These are phyloP conservation scores for Physeter macrocephalus DNA, from an alignment of 2,113 vertebrate species.

Conservation along the genomic window DNA sequence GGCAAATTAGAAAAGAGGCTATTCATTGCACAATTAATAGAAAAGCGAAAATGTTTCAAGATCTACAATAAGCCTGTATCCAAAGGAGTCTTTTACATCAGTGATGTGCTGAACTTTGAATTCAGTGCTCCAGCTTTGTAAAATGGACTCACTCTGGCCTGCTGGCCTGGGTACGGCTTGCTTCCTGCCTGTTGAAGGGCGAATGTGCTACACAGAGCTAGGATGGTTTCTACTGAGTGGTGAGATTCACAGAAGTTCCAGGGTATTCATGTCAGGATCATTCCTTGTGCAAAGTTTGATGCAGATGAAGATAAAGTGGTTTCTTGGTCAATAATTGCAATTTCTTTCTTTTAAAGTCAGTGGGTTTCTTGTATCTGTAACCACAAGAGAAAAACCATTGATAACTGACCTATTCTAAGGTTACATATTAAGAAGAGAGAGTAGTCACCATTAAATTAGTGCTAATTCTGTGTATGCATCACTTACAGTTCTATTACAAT, in stretches of 20 bases:
- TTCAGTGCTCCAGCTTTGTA: conserved; percentile 68
- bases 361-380: conserved; percentile 98
- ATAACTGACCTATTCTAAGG: background rate
- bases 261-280: conserved; percentile 72
- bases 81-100: conserved; percentile 48
- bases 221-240: conserved; percentile 35
- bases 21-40: conserved; percentile 61
- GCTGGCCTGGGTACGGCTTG: conserved; percentile 6
- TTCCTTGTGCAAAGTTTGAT: conserved; percentile 97
- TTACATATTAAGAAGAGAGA: no score
- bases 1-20: conserved; percentile 62
- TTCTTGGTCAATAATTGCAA: conserved; percentile 98
- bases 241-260: conserved; percentile 69
- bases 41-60: conserved; percentile 67
- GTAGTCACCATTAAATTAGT: background rate
- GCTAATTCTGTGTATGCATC: fast-evolving
- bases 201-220: conserved; percentile 70
- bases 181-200: conserved; percentile 52
- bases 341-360: conserved; percentile 99
- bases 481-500: conserved; percentile 98
- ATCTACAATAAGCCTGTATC: conserved; percentile 68
- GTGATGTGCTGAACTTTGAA: conserved; percentile 24
- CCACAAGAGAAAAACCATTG: conserved; percentile 44
- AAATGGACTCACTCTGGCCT: conserved; percentile 49
- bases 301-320: conserved; percentile 98